A percentile compares a stretch with the other conserved stretches of the same genome.
Conservation (phyloP, 2,113 vertebrate genomes). For the Passer domesticus region DNA sequence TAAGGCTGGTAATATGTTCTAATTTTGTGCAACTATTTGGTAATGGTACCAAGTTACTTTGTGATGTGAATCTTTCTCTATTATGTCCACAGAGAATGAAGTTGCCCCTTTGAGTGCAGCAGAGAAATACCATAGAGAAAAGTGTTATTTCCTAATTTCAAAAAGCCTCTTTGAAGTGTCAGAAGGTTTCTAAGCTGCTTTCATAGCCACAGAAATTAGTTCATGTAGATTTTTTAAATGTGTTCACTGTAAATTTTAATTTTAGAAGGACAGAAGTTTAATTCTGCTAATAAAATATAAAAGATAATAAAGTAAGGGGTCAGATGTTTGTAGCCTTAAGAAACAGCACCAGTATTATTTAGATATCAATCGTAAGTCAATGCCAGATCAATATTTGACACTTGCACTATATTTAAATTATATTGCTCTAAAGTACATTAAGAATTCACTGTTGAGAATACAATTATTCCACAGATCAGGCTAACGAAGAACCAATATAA, state of each 20-base stretch:
- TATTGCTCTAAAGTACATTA: slow-evolving; percentile 53
- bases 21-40: neutral
- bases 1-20: neutral
- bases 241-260: neutral
- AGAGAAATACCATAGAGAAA: neutral
- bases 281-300: slow-evolving; percentile 60
- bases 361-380: slow-evolving; percentile 51
- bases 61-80: neutral
- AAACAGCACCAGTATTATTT: slow-evolving; percentile 52
- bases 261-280: slow-evolving; percentile 36
- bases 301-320: slow-evolving; percentile 51
- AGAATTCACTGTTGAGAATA: neutral
- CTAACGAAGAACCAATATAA: neutral
- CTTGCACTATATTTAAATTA: slow-evolving; percentile 65
- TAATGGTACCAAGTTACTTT: neutral
- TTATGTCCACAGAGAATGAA: neutral
- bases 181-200: neutral
- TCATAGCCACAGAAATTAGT: neutral
- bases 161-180: neutral
- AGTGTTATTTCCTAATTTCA: neutral
- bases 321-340: slow-evolving; percentile 34
- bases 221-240: neutral
- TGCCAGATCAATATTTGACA: slow-evolving; percentile 63
- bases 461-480: neutral
- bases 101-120: neutral